These are phyloP conservation scores for Hemiprocne comata DNA, from an alignment of 2,113 vertebrate species.

Conservation along the genomic window DNA sequence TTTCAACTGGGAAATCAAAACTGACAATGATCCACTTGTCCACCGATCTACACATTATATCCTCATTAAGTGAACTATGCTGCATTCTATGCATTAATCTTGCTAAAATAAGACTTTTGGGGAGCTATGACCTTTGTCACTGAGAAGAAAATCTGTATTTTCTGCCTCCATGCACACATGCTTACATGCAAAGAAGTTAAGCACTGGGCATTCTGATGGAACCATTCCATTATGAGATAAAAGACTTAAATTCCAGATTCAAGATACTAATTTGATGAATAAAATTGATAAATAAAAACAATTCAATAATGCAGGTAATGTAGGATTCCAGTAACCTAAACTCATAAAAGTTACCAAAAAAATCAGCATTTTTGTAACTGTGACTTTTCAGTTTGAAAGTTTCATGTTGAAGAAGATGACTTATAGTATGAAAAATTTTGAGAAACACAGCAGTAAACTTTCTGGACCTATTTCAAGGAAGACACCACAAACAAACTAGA, in stretches of 20 bases:
- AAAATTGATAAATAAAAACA: not conserved
- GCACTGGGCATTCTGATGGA: not conserved
- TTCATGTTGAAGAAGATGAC: slow-evolving; percentile 10
- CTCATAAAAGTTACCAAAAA: not conserved
- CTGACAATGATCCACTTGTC: slow-evolving; percentile 24
- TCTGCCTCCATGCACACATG: not conserved
- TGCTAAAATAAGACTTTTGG: slow-evolving; percentile 50
- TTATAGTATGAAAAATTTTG: not conserved
- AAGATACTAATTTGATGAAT: not conserved
- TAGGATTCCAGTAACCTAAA: not conserved
- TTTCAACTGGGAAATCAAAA: slow-evolving; percentile 60
- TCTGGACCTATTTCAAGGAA: not conserved
- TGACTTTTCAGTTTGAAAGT: not conserved
- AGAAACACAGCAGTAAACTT: not conserved
- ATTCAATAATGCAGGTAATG: not conserved
- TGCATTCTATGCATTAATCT: slow-evolving; percentile 29
- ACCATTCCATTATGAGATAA: slow-evolving; percentile 32
- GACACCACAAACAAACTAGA: not conserved
- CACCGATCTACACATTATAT: slow-evolving; percentile 5
- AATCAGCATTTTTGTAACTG: not conserved
- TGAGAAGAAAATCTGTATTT: slow-evolving; percentile 57
- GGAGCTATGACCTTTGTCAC: slow-evolving; percentile 55
- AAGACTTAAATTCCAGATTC: not conserved
- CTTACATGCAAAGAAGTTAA: not conserved
- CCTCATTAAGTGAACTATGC: slow-evolving; percentile 38